Evolutionary conservation across 2,797 vertebrate species (phyloP).

Genomic region (Hemitrygon akajei): DNA sequence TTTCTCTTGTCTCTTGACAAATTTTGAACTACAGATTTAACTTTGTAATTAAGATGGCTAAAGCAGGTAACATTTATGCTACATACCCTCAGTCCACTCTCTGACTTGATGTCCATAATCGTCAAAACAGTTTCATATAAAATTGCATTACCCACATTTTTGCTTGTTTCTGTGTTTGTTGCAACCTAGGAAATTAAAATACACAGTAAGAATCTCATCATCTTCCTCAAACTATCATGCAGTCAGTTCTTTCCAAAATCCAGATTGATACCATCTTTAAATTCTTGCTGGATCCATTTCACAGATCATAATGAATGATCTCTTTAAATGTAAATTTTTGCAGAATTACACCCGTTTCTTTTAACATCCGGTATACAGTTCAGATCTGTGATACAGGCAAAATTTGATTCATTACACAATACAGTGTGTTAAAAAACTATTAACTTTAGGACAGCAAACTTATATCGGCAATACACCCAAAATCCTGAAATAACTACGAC

Average conservation of each 20-base stretch:
- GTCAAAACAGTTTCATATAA: slow-evolving; percentile 98
- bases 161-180: slow-evolving; percentile 98
- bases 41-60: background rate
- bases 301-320: background rate
- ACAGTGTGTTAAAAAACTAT: background rate
- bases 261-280: background rate
- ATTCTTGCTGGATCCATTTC: background rate
- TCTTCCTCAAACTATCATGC: background rate
- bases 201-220: background rate
- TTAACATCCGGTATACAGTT: background rate
- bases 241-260: background rate
- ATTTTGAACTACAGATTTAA: slow-evolving; percentile 11
- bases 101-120: slow-evolving; percentile 99
- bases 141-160: slow-evolving; percentile 99
- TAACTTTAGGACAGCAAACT: background rate
- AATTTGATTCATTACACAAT: background rate
- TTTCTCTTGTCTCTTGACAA: background rate
- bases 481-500: background rate
- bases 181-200: slow-evolving; percentile 71
- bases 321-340: background rate
- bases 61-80: background rate
- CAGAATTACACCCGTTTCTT: background rate
- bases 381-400: background rate
- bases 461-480: background rate
- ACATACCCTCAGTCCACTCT: slow-evolving; percentile 93